These are phyloP conservation scores for Cinara cedri DNA, from an alignment of 2,888 invertebrate genomes.

Conservation along the genomic window DNA sequence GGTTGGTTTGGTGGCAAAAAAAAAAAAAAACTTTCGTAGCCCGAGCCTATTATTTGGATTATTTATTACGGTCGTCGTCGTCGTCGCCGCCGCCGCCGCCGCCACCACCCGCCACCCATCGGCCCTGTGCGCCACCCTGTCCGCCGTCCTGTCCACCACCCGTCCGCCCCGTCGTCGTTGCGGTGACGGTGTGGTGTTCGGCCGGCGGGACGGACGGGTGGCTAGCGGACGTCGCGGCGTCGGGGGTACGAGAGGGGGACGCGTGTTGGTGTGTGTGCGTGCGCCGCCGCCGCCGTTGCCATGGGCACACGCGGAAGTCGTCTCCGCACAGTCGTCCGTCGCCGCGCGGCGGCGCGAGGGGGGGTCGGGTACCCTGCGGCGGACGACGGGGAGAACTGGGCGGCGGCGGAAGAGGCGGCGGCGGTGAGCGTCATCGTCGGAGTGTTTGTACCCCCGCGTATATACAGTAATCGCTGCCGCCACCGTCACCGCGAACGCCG, in stretches of 20 bases:
- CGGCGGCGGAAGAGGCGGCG: not conserved
- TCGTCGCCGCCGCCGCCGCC: not conserved
- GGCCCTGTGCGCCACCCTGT: not conserved
- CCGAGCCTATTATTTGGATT: conserved; percentile 55
- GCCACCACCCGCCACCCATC: not conserved
- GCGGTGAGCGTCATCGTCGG: not conserved
- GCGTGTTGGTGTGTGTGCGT: conserved; percentile 13
- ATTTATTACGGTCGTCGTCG: conserved; percentile 55
- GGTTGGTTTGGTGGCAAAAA: not conserved
- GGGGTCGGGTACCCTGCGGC: not conserved
- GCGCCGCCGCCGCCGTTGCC: conserved; percentile 50
- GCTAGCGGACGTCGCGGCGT: not conserved
- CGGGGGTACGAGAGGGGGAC: not conserved
- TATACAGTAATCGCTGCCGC: not conserved
- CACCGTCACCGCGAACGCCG: not conserved
- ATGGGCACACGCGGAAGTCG: conserved; percentile 55
- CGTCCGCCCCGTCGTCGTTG: not conserved
- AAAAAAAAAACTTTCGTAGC: conserved; percentile 48
- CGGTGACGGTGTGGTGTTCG: not conserved
- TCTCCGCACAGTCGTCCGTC: too few relatives aligned
- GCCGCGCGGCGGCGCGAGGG: too few relatives aligned
- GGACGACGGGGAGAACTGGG: too few relatives aligned
- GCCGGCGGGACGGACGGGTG: not conserved
- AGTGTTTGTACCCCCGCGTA: not conserved
- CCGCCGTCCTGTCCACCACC: not conserved